These are phyloP conservation scores for Macrobrachium nipponense DNA, from an alignment of 1,140 invertebrate genomes.

Conservation along the genomic window DNA sequence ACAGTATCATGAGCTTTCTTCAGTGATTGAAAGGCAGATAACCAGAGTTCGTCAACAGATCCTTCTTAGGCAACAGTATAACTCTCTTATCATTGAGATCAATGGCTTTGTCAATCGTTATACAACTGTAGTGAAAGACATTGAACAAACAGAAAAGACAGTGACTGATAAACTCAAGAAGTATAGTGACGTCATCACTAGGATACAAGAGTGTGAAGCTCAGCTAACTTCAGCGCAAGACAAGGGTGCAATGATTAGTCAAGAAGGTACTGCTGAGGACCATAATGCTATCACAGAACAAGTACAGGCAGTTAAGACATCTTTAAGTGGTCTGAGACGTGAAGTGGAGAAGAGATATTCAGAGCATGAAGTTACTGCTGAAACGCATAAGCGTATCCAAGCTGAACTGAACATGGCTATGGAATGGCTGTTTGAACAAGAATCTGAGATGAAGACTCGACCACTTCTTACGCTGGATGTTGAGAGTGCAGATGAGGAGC, in stretches of 20 bases:
- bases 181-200: constrained; percentile 79
- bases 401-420: constrained; percentile 82
- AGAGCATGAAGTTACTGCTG: constrained; percentile 87
- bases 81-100: constrained; percentile 86
- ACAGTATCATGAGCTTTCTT: constrained; percentile 86
- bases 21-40: constrained; percentile 85
- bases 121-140: constrained; percentile 84
- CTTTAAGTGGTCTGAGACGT: constrained; percentile 81
- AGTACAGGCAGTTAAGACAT: constrained; percentile 86
- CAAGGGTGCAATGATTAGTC: constrained; percentile 90
- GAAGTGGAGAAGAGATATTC: constrained; percentile 86
- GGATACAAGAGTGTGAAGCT: constrained; percentile 86
- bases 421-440: constrained; percentile 86
- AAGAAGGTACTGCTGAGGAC: constrained; percentile 86
- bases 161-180: constrained; percentile 89
- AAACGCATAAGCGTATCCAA: constrained; percentile 82
- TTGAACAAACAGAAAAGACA: constrained; percentile 83
- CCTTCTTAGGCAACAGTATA: constrained; percentile 86
- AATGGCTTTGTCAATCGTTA: constrained; percentile 88
- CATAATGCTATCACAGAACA: constrained; percentile 89
- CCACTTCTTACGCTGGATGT: constrained; percentile 80
- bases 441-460: constrained; percentile 83
- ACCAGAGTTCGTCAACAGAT: constrained; percentile 77
- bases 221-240: constrained; percentile 85
- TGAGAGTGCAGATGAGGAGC: constrained; percentile 78